Evolutionary conservation across 2,113 vertebrate species (phyloP).

Genomic region (Oreochromis niloticus): DNA sequence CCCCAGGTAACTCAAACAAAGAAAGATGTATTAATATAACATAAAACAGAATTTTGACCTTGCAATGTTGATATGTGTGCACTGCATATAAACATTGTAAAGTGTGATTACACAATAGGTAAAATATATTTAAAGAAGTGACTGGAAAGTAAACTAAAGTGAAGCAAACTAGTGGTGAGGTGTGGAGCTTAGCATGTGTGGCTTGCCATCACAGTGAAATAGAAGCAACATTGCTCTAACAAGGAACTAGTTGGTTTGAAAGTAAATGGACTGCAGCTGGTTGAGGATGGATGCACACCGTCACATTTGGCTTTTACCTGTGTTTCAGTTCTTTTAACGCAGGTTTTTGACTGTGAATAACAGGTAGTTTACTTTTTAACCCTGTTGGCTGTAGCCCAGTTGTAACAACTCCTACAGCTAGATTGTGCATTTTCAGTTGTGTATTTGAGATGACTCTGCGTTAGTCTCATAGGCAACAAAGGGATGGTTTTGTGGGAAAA

Average conservation of each 20-base stretch:
- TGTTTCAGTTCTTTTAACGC: not conserved
- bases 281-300: not conserved
- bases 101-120: not conserved
- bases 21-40: not conserved
- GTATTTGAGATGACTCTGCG: not conserved
- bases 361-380: not conserved
- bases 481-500: not conserved
- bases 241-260: not conserved
- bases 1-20: not conserved
- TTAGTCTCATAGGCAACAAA: not conserved
- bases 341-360: not conserved
- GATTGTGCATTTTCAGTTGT: not conserved
- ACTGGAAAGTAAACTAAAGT: not conserved
- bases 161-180: not conserved
- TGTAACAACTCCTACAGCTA: not conserved
- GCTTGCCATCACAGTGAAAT: not conserved
- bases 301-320: not conserved
- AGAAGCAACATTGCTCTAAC: not conserved
- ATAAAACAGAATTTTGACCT: not conserved
- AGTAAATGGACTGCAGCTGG: not conserved
- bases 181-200: not conserved
- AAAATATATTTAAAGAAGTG: not conserved
- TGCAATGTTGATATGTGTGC: not conserved
- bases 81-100: not conserved
- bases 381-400: not conserved